Conservation (phyloP, 2,888 invertebrate genomes). For the Cataglyphis rosenhaueri region DNA sequence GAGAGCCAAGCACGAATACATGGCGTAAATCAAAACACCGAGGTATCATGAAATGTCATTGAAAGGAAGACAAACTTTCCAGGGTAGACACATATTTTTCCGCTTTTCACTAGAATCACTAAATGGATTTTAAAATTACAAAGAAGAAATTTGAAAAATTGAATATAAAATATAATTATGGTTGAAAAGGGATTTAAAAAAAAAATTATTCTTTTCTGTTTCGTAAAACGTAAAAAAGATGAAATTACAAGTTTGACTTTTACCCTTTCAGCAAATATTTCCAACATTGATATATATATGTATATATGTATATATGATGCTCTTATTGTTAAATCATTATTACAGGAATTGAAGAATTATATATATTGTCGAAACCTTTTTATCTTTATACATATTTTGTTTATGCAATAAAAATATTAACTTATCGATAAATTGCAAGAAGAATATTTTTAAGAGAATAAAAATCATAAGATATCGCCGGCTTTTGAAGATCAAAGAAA, state of each 20-base stretch:
- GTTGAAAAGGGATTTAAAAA: neutral
- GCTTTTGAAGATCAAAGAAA: constrained; percentile 43
- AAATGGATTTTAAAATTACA: neutral
- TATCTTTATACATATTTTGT: neutral
- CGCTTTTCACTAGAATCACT: neutral
- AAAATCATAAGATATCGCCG: constrained; percentile 4
- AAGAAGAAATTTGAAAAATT: constrained; percentile 20
- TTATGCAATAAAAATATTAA: neutral
- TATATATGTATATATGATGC: neutral
- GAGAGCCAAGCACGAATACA: constrained; percentile 64
- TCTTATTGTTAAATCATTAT: neutral
- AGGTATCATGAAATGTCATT: constrained; percentile 61
- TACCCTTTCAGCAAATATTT: neutral
- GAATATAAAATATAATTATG: constrained; percentile 10
- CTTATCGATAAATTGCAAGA: neutral
- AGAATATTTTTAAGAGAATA: constrained; percentile 24
- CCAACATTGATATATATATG: too few species aligned
- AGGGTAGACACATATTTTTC: constrained; percentile 26
- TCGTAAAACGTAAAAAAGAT: neutral
- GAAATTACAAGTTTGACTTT: neutral
- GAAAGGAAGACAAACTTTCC: constrained; percentile 27
- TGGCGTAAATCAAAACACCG: constrained; percentile 72
- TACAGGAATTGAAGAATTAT: neutral
- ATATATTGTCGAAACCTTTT: neutral
- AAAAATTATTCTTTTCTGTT: neutral